These are phyloP conservation scores for Himalopsyche anomala DNA, from an alignment of 2,888 invertebrate genomes.

Conservation along the genomic window DNA sequence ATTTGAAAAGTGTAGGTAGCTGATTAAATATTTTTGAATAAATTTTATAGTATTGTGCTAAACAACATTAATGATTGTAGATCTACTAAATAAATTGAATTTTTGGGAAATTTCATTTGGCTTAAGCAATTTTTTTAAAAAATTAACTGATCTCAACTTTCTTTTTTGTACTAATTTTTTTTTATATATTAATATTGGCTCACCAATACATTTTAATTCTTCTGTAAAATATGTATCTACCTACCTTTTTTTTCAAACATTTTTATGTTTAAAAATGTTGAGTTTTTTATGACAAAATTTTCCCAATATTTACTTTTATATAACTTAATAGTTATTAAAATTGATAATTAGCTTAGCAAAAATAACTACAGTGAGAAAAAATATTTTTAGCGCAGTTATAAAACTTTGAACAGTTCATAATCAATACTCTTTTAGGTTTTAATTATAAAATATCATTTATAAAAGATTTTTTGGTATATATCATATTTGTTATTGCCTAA, in stretches of 20 bases:
- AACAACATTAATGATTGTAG: not conserved
- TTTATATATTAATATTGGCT: too few species aligned
- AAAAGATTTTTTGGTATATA: slow-evolving; percentile 2
- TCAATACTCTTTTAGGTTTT: not conserved
- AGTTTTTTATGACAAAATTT: not conserved
- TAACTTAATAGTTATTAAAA: not conserved
- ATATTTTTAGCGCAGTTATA: slow-evolving; percentile 54
- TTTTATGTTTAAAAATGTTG: too few species aligned
- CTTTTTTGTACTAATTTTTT: too few species aligned
- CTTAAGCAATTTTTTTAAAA: too few species aligned
- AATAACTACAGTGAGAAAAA: slow-evolving; percentile 60
- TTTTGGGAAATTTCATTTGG: not conserved
- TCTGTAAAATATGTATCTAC: too few species aligned
- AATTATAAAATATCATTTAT: not conserved
- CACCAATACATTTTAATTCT: too few species aligned
- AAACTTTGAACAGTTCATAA: slow-evolving; percentile 28
- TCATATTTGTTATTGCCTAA: slow-evolving; percentile 55
- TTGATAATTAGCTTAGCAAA: slow-evolving; percentile 50
- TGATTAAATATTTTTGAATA: not conserved
- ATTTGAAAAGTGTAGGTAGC: slow-evolving; percentile 39
- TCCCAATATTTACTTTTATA: not conserved
- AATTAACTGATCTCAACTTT: too few species aligned
- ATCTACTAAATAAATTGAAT: not conserved
- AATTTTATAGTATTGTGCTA: not conserved
- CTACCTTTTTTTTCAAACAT: too few species aligned